Base-by-base conservation (phyloP, 2,888 invertebrate genomes). In the Cataglyphis cursor region DNA sequence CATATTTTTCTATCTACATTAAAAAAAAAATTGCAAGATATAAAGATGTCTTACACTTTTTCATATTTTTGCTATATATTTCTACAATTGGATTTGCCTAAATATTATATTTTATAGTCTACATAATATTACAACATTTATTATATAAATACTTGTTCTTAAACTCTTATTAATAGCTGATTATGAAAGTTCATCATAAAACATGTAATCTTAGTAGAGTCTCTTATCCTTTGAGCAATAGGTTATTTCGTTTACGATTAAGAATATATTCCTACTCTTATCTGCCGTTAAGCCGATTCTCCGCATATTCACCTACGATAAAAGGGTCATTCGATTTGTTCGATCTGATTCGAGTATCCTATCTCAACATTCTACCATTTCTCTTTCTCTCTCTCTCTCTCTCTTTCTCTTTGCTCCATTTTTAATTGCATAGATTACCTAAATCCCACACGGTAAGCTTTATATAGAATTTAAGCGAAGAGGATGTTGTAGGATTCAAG, bases 221-320 rank as follows among this genome's bases (percentile, higher is more conserved):
- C 18, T 5, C 35, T 68, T 31, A 70, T 31, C 18, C 48, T 59
- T 48, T 6, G 21, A 24, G 35, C 28, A 44, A 35, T 35, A 18
- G 44, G 15, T 61, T 70, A 61, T 61, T 48, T 48, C 44, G 35
- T 35, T 12, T 18, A n/a, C 68, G 70, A 59, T 66, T 80, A 73
- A 65, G 74, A 80, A 84, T 76, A 66, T 66, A 76, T 82, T 82
- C 51, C 81, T 64, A 12, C 28, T 41, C 48, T 76, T 81, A 82
- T 83, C 75, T 61, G 66, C 68, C 64, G 66, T 62, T 75, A 73
- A 87, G 87, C 81, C 85, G 73, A 84, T 81, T 88, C 73, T 54
- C 83, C 35, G 28, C 64, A 70, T 86, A 80, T 72, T 72, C 41
- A 59, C 24, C 68, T 35, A 28, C 48, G 66, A 65, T 62, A 65